These are phyloP conservation scores for Trisateles emortualis DNA, from an alignment of 2,888 invertebrate genomes.

Conservation along the genomic window DNA sequence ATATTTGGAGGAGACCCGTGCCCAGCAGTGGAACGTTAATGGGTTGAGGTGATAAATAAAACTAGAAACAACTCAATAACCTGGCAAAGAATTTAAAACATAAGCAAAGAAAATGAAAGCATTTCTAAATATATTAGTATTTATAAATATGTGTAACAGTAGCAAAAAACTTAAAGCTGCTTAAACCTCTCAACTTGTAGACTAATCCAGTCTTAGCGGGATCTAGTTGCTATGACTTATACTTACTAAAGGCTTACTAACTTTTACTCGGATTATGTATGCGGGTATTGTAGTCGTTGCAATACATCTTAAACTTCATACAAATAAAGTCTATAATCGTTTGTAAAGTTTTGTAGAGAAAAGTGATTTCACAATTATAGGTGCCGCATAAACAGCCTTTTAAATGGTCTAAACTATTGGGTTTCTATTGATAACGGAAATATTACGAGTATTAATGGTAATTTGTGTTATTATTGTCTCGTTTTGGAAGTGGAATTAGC, in stretches of 20 bases:
- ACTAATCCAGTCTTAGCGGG: constrained; percentile 13
- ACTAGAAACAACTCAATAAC: no score
- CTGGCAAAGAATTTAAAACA: no score
- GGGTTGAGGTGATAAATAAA: no score
- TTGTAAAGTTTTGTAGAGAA: constrained; percentile 1
- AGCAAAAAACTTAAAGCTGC: constrained; percentile 5
- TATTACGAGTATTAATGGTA: neutral
- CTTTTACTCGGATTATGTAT: constrained; percentile 22
- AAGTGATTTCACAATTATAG: constrained; percentile 15
- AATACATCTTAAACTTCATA: neutral
- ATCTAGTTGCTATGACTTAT: constrained; percentile 13
- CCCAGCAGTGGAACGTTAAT: no score
- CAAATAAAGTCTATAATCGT: constrained; percentile 15
- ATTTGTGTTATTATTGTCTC: neutral
- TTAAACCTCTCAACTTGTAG: constrained; percentile 8
- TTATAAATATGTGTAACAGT: neutral
- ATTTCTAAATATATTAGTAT: neutral
- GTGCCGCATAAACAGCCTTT: neutral
- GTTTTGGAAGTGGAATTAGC: neutral
- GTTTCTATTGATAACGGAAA: constrained; percentile 9
- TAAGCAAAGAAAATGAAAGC: no score
- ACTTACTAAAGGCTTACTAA: constrained; percentile 12
- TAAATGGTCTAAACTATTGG: constrained; percentile 4
- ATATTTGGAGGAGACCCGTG: no score
- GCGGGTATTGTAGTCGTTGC: constrained; percentile 4